Evolutionary conservation across 2,113 vertebrate species (phyloP), one percentile per base, ranked within the genome.

Genomic region (Gorsachius goisagi): DNA sequence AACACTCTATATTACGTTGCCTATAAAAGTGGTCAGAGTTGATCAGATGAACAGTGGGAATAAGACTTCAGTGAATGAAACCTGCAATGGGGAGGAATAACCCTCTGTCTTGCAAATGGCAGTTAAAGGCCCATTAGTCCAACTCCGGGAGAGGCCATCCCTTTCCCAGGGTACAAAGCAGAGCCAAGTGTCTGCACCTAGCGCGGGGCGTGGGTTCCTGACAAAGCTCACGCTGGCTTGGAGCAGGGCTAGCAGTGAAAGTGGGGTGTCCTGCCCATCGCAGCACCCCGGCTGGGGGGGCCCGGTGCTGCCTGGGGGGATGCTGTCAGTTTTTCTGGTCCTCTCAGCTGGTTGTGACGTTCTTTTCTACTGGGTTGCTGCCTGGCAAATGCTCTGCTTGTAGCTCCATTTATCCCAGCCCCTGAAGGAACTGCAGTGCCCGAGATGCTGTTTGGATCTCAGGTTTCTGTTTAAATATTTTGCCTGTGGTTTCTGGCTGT

Each of bases 391-490:
- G 11, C 13, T 68, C 19, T 67, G 10, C 59, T 21, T 39, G 16
- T n/a, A 53, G 33, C 33, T 83, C 37, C 12, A 23, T n/a, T 69
- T 62, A 23, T 64, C 39, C 33, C 64, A 58, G 58, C 49, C 75
- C 37, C 60, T 16, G 37, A 47, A 75, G 41, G n/a, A 71, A 41
- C 58, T 7, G 35, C 74, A 81, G 69, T n/a, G 85, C 53, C 33
- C 11, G 6, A 66, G 66, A 88, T 66, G 39, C 72, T 85, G 68
- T 72, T 44, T 72, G 28, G 32, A 58, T 84, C 79, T 97, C 82
- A 19, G 56, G 26, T 92, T 96, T 96, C 88, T 82, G 11, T 92
- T 86, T 47, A 90, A 94, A 96, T 50, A 85, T 67, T 74, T 94
- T 66, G 45, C 32, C 71, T 92, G 88, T 83, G 50, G 45, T 87